phyloP scores from a whole-genome alignment of 2,113 vertebrate species.

The Oreocharis arfaki region DNA sequence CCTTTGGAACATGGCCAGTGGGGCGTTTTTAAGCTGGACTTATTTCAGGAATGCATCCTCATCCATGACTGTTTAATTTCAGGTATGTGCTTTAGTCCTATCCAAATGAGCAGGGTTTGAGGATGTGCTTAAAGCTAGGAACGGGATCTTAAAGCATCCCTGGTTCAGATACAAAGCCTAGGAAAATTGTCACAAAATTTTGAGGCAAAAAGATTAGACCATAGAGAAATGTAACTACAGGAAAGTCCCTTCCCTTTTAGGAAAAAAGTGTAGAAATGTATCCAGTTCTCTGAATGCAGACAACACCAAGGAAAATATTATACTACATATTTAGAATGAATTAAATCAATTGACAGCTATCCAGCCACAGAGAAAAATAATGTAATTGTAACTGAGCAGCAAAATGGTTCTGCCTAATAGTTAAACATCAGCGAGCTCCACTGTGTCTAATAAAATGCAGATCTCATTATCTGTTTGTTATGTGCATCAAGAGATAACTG shows the following conservation, averaged over 20 bases:
- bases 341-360: neutral
- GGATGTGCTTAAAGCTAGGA: neutral
- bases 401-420: slow-evolving; percentile 36
- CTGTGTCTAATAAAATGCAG: slow-evolving; percentile 62
- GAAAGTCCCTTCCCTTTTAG: neutral
- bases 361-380: neutral
- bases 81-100: neutral
- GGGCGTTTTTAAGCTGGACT: neutral
- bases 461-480: slow-evolving; percentile 66
- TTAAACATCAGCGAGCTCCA: neutral
- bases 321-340: neutral
- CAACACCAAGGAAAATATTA: neutral
- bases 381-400: slow-evolving; percentile 2
- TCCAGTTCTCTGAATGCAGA: neutral
- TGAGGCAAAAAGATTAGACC: neutral
- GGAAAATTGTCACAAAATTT: neutral
- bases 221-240: neutral
- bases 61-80: neutral
- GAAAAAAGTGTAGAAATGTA: neutral
- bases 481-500: slow-evolving; percentile 48
- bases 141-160: neutral
- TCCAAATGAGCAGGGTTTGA: neutral
- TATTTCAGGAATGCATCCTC: neutral
- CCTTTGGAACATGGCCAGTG: neutral
- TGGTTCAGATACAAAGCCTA: neutral